Evolutionary conservation across 1,140 invertebrate species (phyloP), one percentile per base, ranked within the genome.

Genomic region (Aphaenogaster ashmeadi): DNA sequence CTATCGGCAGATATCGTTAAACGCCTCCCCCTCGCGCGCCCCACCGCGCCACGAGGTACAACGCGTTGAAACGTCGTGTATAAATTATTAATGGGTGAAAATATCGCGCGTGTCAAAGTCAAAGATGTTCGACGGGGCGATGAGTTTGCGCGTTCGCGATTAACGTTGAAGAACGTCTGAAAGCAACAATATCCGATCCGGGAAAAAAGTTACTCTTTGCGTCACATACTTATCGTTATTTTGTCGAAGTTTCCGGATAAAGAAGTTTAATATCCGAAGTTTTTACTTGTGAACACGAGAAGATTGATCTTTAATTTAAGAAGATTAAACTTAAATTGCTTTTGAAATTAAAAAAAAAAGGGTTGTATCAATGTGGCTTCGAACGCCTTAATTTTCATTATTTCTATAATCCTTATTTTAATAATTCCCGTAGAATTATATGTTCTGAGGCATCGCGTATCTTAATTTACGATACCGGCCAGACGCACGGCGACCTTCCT

Each of bases 1-100:
- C 67, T 54, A 69, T 38, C 77, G 69, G 54, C 54, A 74, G 44
- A 75, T 84, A 87, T 88, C 79, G 69, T 36, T 27, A 88, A 88
- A 81, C 60, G 75, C 52, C 52, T 83, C 54, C 36, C 54, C 36
- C 86, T 81, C 54, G 75, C 66, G 58, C 85, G 3, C 36, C 54
- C 36, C 47, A 64, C 52, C 27, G 36, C 33, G 44, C 36, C 44
- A 47, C 64, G 36, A 60, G n/a, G 38, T 50, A 13, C 21, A n/a
- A 33, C 27, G 66, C 41, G 27, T 33, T 44, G 47, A 80, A 54
- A 52, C 62, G 78, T 44, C 62, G 36, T 38, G 69, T 75, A 84
- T 60, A 75, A 60, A 84, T 84, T 75, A 75, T 74, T 84, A 74
- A 83, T 84, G 44, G 38, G n/a, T 75, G 27, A 75, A 75, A 84